A percentile compares a stretch with the other conserved stretches of the same genome.
phyloP scores from a whole-genome alignment of 2,113 vertebrate species.

The Budorcas taxicolor region DNA sequence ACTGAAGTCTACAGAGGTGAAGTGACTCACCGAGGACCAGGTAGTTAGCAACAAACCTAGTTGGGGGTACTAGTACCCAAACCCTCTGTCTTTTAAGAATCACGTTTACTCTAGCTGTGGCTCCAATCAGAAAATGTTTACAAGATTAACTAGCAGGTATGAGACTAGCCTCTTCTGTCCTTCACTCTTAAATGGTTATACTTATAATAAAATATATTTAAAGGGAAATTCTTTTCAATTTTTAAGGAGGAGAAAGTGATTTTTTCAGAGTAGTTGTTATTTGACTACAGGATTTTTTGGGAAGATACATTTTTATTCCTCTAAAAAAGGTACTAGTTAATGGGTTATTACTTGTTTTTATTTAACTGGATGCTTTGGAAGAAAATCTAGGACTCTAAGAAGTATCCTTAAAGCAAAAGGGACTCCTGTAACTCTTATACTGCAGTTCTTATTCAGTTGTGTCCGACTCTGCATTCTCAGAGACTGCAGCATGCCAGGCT shows the following conservation, averaged over 20 bases:
- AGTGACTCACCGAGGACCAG: background rate
- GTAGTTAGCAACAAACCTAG: background rate
- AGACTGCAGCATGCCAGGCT: background rate
- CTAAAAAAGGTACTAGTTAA: background rate
- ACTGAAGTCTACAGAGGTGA: background rate
- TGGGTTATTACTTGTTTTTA: background rate
- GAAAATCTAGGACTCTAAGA: background rate
- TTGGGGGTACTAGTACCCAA: background rate
- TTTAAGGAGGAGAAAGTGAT: background rate
- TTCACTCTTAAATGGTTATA: background rate
- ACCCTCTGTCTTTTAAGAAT: background rate
- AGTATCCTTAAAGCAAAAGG: background rate
- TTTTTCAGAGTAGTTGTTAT: slow-evolving; percentile 32
- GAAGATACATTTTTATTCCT: slow-evolving; percentile 5
- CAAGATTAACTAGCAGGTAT: background rate
- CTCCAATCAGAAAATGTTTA: background rate
- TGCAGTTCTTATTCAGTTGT: background rate
- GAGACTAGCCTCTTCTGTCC: background rate
- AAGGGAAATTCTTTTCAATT: background rate
- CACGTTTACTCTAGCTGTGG: background rate
- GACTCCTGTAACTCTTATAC: background rate
- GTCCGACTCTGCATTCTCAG: background rate
- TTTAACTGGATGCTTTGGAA: background rate
- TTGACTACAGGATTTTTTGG: background rate
- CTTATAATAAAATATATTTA: background rate